phyloP scores from a whole-genome alignment of 2,113 vertebrate species.

The Morone saxatilis region DNA sequence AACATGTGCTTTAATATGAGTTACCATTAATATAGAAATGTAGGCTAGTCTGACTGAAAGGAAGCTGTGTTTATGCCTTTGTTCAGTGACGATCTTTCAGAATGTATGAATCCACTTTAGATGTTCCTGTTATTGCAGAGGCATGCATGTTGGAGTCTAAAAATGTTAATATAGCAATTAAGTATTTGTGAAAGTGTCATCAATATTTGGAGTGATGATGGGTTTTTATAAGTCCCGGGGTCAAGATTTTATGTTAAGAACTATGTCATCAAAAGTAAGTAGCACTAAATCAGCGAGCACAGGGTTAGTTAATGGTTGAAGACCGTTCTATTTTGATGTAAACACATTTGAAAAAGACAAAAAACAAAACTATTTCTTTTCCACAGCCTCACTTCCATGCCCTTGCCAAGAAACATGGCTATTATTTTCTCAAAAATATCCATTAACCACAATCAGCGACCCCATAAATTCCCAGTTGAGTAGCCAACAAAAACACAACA shows the following conservation, averaged over 20 bases:
- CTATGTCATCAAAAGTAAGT: neutral
- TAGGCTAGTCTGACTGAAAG: neutral
- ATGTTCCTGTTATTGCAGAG: neutral
- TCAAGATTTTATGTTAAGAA: neutral
- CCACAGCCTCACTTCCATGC: slow-evolving; percentile 2
- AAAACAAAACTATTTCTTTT: neutral
- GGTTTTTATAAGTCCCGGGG: neutral
- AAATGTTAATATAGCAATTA: neutral
- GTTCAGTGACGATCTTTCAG: neutral
- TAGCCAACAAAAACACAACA: slow-evolving; percentile 72
- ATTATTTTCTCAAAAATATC: slow-evolving; percentile 62
- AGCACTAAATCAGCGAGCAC: neutral
- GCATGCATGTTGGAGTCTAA: too few species aligned
- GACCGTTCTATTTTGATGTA: neutral
- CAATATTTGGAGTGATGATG: neutral
- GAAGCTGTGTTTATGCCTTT: neutral
- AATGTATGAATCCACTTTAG: neutral
- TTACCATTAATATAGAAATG: neutral
- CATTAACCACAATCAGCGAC: slow-evolving; percentile 70
- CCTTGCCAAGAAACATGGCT: slow-evolving; percentile 55
- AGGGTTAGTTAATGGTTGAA: neutral
- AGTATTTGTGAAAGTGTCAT: neutral
- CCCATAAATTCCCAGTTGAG: slow-evolving; percentile 52
- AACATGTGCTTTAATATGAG: slow-evolving; percentile 23
- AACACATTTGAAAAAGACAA: slow-evolving; percentile 4